These are phyloP conservation scores for Perca flavescens DNA, from an alignment of 2,113 vertebrate genomes.

Conservation along the genomic window DNA sequence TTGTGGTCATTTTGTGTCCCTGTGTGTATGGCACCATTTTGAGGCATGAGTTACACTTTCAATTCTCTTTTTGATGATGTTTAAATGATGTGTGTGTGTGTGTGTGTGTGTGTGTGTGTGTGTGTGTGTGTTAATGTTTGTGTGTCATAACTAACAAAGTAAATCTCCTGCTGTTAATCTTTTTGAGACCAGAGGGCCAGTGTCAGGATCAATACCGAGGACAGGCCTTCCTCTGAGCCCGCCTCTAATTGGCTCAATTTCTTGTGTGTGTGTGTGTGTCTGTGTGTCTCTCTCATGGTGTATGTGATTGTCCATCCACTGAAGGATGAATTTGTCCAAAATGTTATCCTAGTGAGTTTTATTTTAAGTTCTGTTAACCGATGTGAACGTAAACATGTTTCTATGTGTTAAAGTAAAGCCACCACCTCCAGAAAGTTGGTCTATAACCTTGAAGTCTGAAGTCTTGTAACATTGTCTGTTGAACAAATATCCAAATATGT, in stretches of 20 bases:
- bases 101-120: slow-evolving; percentile 19
- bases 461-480: background rate
- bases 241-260: slow-evolving; percentile 78
- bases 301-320: slow-evolving; percentile 34
- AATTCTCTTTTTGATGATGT: slow-evolving; percentile 44
- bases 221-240: slow-evolving; percentile 71
- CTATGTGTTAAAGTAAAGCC: background rate
- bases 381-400: background rate
- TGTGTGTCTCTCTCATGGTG: slow-evolving; percentile 18
- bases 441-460: background rate
- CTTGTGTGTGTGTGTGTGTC: slow-evolving; percentile 15
- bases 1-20: slow-evolving; percentile 44
- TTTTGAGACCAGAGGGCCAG: slow-evolving; percentile 73
- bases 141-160: slow-evolving; percentile 73
- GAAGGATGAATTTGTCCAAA: slow-evolving; percentile 53
- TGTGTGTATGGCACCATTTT: slow-evolving; percentile 26
- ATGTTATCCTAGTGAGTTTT: slow-evolving; percentile 38
- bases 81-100: slow-evolving; percentile 25
- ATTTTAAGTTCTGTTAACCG: slow-evolving; percentile 20
- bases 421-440: background rate
- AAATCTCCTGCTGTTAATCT: slow-evolving; percentile 79
- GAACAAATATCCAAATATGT: background rate
- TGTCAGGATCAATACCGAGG: slow-evolving; percentile 80
- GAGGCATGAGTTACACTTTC: slow-evolving; percentile 52
- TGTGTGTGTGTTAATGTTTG: slow-evolving; percentile 34